Percentiles rank a stretch among this genome's conserved stretches.
phyloP scores from a whole-genome alignment of 1,140 invertebrate genomes.

The Achatina immaculata region DNA sequence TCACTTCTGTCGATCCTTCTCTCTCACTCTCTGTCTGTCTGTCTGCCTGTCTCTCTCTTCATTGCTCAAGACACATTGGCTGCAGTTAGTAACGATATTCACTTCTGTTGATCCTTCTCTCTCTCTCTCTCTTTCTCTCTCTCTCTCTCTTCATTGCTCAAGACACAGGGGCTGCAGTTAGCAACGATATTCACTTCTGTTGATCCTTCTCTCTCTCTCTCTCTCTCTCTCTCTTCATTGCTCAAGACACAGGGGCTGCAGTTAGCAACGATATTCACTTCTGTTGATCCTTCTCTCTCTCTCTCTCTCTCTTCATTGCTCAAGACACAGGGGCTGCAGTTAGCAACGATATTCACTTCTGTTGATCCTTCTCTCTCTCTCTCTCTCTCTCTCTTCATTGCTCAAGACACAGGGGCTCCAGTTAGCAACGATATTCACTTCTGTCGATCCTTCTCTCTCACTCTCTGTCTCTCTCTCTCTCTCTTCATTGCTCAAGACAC shows the following conservation, averaged over 20 bases:
- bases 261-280: no score
- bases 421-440: no score
- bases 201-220: background rate
- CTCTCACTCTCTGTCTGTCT: background rate
- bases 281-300: background rate
- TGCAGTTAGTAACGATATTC: background rate
- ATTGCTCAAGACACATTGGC: background rate
- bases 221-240: background rate
- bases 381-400: background rate
- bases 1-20: slow-evolving; percentile 3
- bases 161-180: no score
- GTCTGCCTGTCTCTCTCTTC: background rate
- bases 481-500: slow-evolving; percentile 7
- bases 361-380: background rate
- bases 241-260: no score
- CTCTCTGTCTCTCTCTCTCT: background rate
- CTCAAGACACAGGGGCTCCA: no score
- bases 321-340: no score
- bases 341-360: no score
- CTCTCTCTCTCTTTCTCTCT: background rate
- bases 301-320: no score
- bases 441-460: background rate
- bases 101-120: background rate
- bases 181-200: no score
- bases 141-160: slow-evolving; percentile 6